Evolutionary conservation across 1,140 invertebrate genomes (phyloP).

Genomic region (Leptinotarsa defecta): DNA sequence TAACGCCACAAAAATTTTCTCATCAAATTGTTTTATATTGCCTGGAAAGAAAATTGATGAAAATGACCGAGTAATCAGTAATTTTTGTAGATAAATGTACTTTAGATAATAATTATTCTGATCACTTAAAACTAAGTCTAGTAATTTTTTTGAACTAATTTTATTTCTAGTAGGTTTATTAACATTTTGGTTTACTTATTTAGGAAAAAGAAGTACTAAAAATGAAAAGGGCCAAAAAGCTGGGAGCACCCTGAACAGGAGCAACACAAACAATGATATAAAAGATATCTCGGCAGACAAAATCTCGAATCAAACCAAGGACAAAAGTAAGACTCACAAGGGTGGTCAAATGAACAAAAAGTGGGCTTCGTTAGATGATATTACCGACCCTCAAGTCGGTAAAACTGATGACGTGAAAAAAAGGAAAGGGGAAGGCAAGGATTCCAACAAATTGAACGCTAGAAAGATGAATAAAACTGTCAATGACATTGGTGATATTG

Average conservation of each 20-base stretch:
- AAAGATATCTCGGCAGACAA: conserved; percentile 49
- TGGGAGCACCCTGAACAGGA: conserved; percentile 50
- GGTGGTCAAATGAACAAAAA: conserved; percentile 59
- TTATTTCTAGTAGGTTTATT: no score
- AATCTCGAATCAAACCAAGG: conserved; percentile 40
- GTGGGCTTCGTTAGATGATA: conserved; percentile 64
- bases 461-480: conserved; percentile 55
- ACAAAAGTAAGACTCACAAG: conserved; percentile 43
- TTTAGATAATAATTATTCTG: no score
- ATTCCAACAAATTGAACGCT: conserved; percentile 56
- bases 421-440: conserved; percentile 59
- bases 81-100: no score
- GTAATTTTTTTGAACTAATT: no score
- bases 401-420: conserved; percentile 47
- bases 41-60: no score
- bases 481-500: conserved; percentile 44
- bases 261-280: conserved; percentile 52
- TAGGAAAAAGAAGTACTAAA: conserved; percentile 52
- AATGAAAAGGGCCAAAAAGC: conserved; percentile 59
- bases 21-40: no score
- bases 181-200: no score
- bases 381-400: conserved; percentile 56
- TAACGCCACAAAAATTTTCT: no score
- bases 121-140: no score
- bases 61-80: no score